Evolutionary conservation across 2,113 vertebrate species (phyloP).

Genomic region (Anarhynchus alexandrinus): DNA sequence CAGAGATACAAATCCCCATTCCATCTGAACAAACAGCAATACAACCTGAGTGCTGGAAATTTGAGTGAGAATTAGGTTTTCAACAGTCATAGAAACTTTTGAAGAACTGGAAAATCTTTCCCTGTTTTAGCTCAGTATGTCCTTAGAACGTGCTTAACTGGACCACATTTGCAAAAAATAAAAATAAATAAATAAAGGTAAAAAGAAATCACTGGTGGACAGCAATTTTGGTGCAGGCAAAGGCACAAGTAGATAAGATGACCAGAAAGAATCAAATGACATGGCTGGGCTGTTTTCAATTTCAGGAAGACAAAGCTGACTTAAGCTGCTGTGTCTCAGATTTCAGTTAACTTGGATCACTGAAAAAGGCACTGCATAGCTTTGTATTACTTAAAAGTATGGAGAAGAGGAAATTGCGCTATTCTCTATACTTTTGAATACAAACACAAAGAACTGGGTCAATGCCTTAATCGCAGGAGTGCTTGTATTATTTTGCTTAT

Average conservation of each 20-base stretch:
- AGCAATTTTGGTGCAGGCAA: neutral
- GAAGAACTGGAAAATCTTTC: neutral
- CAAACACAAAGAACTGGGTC: neutral
- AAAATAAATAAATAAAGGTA: too few species aligned
- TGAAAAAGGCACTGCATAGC: neutral
- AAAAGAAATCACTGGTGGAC: neutral
- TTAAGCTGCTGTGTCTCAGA: neutral
- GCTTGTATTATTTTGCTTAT: neutral
- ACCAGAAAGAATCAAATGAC: neutral
- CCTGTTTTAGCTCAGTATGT: neutral
- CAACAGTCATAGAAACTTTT: neutral
- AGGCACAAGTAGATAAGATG: neutral
- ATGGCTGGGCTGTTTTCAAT: neutral
- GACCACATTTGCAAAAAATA: neutral
- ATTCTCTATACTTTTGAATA: neutral
- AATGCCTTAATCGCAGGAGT: neutral
- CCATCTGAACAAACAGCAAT: neutral
- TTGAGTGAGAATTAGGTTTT: neutral
- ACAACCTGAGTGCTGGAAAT: neutral
- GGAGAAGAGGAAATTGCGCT: neutral
- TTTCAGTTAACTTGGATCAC: neutral
- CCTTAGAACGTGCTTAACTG: neutral
- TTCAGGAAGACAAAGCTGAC: neutral
- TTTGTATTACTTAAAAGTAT: neutral
- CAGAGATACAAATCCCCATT: neutral